Conservation (phyloP, 2,113 vertebrate species). For the Barbus barbus region DNA sequence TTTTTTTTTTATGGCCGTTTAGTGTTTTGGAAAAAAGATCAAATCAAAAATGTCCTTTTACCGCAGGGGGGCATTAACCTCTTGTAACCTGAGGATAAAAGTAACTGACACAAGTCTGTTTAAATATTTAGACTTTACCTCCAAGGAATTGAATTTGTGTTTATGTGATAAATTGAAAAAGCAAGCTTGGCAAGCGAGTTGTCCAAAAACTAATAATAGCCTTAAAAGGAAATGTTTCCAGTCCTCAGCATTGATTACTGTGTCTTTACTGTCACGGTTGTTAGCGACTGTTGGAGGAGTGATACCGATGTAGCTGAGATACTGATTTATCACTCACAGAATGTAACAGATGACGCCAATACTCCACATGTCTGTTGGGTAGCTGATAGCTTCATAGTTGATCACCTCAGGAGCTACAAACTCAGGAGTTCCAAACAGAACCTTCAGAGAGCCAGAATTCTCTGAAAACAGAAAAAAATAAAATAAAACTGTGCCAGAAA, state of each 20-base stretch:
- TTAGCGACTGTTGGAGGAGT: not conserved
- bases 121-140: slow-evolving; percentile 12
- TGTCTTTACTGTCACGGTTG: too few species aligned
- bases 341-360: slow-evolving; percentile 99
- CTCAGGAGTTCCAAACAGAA: slow-evolving; percentile 96
- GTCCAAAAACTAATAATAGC: not conserved
- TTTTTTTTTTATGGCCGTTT: not conserved
- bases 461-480: slow-evolving; percentile 77
- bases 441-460: slow-evolving; percentile 90
- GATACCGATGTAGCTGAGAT: not conserved
- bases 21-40: not conserved
- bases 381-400: slow-evolving; percentile 95
- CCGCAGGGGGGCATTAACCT: not conserved
- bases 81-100: not conserved
- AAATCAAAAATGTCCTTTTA: not conserved
- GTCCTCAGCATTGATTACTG: slow-evolving; percentile 5
- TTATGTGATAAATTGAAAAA: not conserved
- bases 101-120: not conserved
- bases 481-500: not conserved
- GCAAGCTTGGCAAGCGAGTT: not conserved
- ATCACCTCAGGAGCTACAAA: slow-evolving; percentile 99
- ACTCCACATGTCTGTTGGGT: slow-evolving; percentile 98
- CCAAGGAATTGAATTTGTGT: not conserved
- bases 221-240: slow-evolving; percentile 30
- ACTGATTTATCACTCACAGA: slow-evolving; percentile 80